phyloP scores from a whole-genome alignment of 2,888 invertebrate species.

The Dexiosoma caninum region DNA sequence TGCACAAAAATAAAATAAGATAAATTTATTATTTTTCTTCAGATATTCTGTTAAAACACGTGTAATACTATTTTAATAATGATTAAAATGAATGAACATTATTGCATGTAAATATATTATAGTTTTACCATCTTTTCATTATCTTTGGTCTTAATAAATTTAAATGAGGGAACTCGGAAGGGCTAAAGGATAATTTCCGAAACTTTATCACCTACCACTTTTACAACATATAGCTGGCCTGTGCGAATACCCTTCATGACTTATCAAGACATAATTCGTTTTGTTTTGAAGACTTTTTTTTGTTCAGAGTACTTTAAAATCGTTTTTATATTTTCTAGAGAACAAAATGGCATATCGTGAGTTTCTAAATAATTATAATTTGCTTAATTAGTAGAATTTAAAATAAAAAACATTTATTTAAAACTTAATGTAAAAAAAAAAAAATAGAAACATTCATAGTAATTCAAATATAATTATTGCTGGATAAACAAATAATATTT shows the following conservation, averaged over 20 bases:
- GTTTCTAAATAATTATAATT: neutral
- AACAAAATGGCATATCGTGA: neutral
- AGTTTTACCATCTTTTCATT: neutral
- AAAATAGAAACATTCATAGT: neutral
- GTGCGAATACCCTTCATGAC: neutral
- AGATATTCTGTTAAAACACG: constrained; percentile 69
- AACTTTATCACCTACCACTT: no score
- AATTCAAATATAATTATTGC: neutral
- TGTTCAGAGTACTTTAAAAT: no score
- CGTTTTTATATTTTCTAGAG: no score
- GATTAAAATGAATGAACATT: constrained; percentile 51
- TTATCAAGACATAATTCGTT: constrained; percentile 8
- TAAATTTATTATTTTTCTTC: constrained; percentile 8
- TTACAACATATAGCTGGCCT: no score
- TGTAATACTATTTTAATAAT: constrained; percentile 73
- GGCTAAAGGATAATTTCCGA: no score
- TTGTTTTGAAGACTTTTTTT: neutral
- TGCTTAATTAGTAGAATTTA: neutral
- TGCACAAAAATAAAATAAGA: constrained; percentile 55
- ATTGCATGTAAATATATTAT: constrained; percentile 13
- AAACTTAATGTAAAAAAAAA: neutral
- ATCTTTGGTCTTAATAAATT: neutral
- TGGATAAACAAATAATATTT: neutral
- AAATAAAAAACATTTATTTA: constrained; percentile 3
- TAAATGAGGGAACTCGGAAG: neutral